phyloP scores from a whole-genome alignment of 2,888 invertebrate species.

The Drosophila acutilabella region DNA sequence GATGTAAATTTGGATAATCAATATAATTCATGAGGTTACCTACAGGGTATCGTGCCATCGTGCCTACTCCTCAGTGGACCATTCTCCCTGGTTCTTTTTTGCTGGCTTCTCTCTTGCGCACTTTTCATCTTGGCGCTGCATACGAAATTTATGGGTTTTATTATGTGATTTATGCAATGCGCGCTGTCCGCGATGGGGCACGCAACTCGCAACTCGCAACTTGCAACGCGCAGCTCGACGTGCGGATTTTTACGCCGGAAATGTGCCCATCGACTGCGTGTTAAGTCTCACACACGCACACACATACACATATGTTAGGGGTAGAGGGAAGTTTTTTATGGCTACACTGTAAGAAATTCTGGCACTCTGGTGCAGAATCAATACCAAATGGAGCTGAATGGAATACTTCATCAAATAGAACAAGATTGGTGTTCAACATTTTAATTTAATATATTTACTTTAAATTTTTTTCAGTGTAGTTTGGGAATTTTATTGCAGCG shows the following conservation, averaged over 20 bases:
- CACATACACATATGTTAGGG: slow-evolving; percentile 14
- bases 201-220: slow-evolving; percentile 46
- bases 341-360: slow-evolving; percentile 10
- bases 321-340: slow-evolving; percentile 58
- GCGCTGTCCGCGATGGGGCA: slow-evolving; percentile 58
- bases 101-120: slow-evolving; percentile 33
- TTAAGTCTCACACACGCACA: slow-evolving; percentile 66
- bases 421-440: too few relatives aligned
- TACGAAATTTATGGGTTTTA: slow-evolving; percentile 79
- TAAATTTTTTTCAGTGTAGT: too few relatives aligned
- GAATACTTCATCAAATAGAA: too few relatives aligned
- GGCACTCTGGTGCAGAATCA: too few relatives aligned
- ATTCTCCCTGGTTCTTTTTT: slow-evolving; percentile 1
- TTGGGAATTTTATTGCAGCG: slow-evolving; percentile 66
- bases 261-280: slow-evolving; percentile 78
- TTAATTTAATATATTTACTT: too few relatives aligned
- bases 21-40: too few relatives aligned
- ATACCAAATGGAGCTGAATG: too few relatives aligned
- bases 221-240: slow-evolving; percentile 22
- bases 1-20: too few relatives aligned
- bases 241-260: slow-evolving; percentile 77
- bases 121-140: slow-evolving; percentile 69
- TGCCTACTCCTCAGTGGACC: neutral
- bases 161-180: slow-evolving; percentile 78
- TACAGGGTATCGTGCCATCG: neutral